Evolutionary conservation across 2,888 invertebrate species (phyloP), one percentile per base, ranked within the genome.

Genomic region (Drosophila subsilvestris): DNA sequence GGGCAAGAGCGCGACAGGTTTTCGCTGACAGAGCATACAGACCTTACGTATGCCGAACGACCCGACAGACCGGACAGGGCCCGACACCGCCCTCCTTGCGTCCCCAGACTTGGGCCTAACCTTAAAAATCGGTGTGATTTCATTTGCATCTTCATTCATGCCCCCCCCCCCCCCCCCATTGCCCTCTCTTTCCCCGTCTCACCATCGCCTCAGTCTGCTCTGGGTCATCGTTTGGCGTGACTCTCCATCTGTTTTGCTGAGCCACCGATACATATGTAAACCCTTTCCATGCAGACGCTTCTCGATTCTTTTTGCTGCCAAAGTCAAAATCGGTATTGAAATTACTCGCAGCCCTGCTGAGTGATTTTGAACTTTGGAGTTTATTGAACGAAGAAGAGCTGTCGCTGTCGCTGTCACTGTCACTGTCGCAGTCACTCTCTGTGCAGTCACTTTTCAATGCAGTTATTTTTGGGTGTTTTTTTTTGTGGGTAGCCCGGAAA

Each of bases 91-190:
- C 7, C 37, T 22, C 20, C 14, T 17, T n/a, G 1, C 48, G 49
- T 60, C 60, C 9, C 0, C 2, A 37, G 18, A 42, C 58, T 48
- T 29, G 27, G 57, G 55, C 58, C 65, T 66, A 70, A 70, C 65
- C 65, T 72, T 72, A 58, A 58, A 75, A 43, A 54, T 75, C 68
- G 37, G 58, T 14, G 20, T 57, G 56, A 68, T 77, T 74, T 80
- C 71, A 69, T 84, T 75, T 71, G 65, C 76, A 82, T 86, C 73
- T 73, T 56, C 76, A 68, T 75, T 74, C 67, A 69, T 81, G 63
- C n/a, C n/a, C n/a, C n/a, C n/a, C n/a, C n/a, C n/a, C n/a, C n/a
- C n/a, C n/a, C n/a, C n/a, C 59, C 32, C 43, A 44, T 37, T 44
- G 48, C 47, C 57, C 25, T 48, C 27, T 50, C 45, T 32, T 10